phyloP scores from a whole-genome alignment of 2,113 vertebrate species.

The Trematomus loennbergii region DNA sequence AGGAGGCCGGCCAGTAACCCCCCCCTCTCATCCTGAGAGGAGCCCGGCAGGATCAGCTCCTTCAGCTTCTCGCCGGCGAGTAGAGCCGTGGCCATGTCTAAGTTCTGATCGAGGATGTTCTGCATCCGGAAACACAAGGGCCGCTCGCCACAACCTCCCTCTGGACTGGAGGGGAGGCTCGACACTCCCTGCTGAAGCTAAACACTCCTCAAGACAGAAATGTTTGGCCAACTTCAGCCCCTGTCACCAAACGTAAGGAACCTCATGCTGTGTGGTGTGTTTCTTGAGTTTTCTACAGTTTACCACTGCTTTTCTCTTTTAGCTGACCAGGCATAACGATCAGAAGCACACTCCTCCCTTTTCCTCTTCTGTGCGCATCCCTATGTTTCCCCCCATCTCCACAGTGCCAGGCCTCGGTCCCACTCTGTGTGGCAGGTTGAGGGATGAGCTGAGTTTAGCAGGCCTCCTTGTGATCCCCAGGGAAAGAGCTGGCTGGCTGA shows the following conservation, averaged over 20 bases:
- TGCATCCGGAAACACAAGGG: constrained; percentile 87
- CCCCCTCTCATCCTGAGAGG: constrained; percentile 94
- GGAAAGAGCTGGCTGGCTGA: constrained; percentile 31
- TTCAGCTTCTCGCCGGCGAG: constrained; percentile 98
- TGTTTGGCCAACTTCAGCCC: constrained; percentile 50
- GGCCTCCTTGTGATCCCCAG: constrained; percentile 33
- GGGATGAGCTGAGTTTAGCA: constrained; percentile 56
- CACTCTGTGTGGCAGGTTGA: constrained; percentile 57
- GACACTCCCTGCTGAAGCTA: constrained; percentile 42
- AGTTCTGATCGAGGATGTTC: constrained; percentile 96
- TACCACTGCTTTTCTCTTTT: constrained; percentile 1
- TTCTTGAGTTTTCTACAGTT: constrained; percentile 12
- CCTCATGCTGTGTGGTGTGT: constrained; percentile 35
- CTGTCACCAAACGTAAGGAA: constrained; percentile 43
- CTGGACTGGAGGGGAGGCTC: constrained; percentile 33
- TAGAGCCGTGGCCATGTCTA: constrained; percentile 99
- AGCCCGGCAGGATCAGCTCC: constrained; percentile 96
- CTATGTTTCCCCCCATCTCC: constrained; percentile 16
- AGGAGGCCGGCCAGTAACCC: constrained; percentile 92
- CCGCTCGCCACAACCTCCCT: constrained; percentile 44
- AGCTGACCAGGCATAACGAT: constrained; percentile 24
- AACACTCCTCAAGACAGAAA: constrained; percentile 27
- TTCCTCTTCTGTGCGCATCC: constrained; percentile 10
- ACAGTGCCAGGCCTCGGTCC: constrained; percentile 33
- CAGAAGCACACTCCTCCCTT: neutral